A percentile compares a stretch with the other conserved stretches of the same genome.
Evolutionary conservation across 2,113 vertebrate species (phyloP).

Genomic region (Damaliscus lunatus): DNA sequence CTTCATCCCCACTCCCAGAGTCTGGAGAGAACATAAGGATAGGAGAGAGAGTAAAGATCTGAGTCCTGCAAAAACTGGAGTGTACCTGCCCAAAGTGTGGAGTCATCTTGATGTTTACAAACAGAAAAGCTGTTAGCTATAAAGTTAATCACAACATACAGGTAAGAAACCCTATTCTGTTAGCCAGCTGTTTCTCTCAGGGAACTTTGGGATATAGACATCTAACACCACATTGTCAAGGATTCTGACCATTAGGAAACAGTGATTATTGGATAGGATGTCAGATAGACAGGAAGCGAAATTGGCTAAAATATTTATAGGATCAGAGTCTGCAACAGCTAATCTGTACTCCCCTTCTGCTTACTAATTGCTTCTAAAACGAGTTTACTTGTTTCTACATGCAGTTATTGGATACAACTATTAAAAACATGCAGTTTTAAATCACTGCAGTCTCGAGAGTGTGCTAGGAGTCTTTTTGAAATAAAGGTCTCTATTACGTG

Average conservation of each 20-base stretch:
- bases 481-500: not conserved
- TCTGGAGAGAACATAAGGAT: not conserved
- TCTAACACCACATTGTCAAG: not conserved
- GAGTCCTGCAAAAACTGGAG: not conserved
- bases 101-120: not conserved
- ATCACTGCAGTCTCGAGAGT: not conserved
- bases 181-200: not conserved
- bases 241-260: not conserved
- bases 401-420: not conserved
- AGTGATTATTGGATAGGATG: not conserved
- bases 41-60: not conserved
- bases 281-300: not conserved
- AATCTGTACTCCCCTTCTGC: not conserved
- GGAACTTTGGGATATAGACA: not conserved
- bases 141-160: not conserved
- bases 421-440: not conserved
- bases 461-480: not conserved
- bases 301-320: not conserved
- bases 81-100: not conserved
- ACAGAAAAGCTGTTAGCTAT: not conserved
- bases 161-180: not conserved
- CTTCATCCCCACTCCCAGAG: not conserved
- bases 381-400: not conserved
- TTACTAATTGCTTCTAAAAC: not conserved
- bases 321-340: not conserved